A percentile compares a stretch with the other conserved stretches of the same genome.
Conservation (phyloP, 2,113 vertebrate genomes). For the Coptodon rendalli region DNA sequence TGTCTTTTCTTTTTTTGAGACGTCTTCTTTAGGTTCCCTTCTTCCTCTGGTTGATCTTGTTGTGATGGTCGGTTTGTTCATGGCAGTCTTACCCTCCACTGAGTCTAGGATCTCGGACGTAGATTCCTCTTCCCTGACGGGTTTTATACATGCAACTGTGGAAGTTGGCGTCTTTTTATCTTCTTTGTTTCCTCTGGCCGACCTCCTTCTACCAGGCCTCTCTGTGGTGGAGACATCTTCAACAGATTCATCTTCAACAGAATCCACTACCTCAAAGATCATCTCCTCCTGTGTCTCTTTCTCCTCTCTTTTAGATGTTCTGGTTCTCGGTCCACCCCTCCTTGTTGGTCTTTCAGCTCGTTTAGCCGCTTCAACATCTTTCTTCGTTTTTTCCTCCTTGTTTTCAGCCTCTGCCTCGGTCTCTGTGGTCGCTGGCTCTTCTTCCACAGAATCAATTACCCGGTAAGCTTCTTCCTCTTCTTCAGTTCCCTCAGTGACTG, state of each 20-base stretch:
- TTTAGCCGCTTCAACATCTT: not conserved
- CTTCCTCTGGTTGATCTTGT: constrained; percentile 26
- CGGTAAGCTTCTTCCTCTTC: constrained; percentile 5
- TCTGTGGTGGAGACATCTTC: not conserved
- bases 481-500: not conserved
- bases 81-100: not conserved
- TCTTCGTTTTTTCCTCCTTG: not conserved
- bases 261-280: constrained; percentile 16
- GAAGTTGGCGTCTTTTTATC: not conserved
- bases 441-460: constrained; percentile 29
- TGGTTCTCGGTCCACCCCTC: not conserved
- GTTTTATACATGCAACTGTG: not conserved
- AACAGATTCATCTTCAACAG: not conserved
- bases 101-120: constrained; percentile 31
- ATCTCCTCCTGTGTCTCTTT: constrained; percentile 5
- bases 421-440: not conserved
- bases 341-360: not conserved
- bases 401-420: not conserved
- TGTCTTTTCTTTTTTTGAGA: not conserved
- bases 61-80: not conserved
- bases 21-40: not conserved
- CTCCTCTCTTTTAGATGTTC: not conserved
- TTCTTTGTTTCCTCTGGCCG: constrained; percentile 17
- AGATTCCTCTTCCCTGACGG: not conserved
- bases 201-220: not conserved